Conservation (phyloP, 2,113 vertebrate species). For the Istiophorus platypterus region DNA sequence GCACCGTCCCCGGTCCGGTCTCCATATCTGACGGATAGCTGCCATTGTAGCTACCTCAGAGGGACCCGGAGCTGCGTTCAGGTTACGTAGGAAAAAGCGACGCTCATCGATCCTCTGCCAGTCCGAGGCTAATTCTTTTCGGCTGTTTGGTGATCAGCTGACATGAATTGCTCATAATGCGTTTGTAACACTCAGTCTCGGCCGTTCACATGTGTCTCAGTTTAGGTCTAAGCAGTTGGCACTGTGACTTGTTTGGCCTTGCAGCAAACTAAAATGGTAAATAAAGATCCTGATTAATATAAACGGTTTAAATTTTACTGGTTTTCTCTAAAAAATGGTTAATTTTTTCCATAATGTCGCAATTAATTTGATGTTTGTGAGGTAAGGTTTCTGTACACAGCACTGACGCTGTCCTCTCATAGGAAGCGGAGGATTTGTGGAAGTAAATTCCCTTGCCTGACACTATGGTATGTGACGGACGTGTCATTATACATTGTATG, state of each 20-base stretch:
- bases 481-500: not conserved
- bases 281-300: too few species aligned
- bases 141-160: not conserved
- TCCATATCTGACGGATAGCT: slow-evolving; percentile 58
- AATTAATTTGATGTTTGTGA: not conserved
- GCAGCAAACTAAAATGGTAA: not conserved
- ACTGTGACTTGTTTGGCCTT: not conserved
- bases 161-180: not conserved
- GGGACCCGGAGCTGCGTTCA: slow-evolving; percentile 40
- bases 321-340: too few species aligned
- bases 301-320: too few species aligned
- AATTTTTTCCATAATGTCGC: not conserved
- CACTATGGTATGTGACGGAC: not conserved
- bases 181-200: not conserved
- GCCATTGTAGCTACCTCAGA: slow-evolving; percentile 73
- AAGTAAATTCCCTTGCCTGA: not conserved
- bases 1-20: slow-evolving; percentile 69
- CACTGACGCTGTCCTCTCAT: not conserved
- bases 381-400: not conserved
- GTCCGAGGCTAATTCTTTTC: not conserved
- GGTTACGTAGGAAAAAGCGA: not conserved
- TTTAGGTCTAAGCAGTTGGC: not conserved
- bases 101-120: rapidly evolving
- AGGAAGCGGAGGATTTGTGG: not conserved
- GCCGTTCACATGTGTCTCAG: not conserved